A percentile compares a stretch with the other conserved stretches of the same genome.
Conservation (phyloP, 2,113 vertebrate genomes). For the Erinaceus europaeus region DNA sequence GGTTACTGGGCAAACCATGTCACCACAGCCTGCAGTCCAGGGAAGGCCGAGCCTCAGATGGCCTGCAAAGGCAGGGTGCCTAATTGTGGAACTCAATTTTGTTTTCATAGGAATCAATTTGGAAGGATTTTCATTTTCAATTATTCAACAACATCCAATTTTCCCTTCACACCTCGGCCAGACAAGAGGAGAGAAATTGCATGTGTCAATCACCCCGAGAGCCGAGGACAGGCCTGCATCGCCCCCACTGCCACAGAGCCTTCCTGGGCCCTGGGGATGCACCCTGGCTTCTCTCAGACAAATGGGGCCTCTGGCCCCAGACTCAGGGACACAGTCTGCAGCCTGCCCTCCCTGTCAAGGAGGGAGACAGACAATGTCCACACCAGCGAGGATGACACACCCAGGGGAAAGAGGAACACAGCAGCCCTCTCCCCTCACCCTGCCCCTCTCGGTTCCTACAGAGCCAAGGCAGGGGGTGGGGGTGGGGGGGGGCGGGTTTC, state of each 20-base stretch:
- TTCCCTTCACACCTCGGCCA: conserved; percentile 63
- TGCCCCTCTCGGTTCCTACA: not conserved
- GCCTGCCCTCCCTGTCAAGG: not conserved
- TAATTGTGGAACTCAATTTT: conserved; percentile 75
- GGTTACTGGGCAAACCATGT: too few relatives aligned
- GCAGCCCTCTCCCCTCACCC: not conserved
- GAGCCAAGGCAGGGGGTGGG: not conserved
- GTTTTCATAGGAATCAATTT: conserved; percentile 76
- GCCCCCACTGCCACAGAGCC: not conserved
- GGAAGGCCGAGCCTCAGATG: conserved; percentile 43
- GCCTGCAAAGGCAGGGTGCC: conserved; percentile 40
- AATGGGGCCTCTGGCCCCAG: conserved; percentile 34
- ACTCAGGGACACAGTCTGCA: not conserved
- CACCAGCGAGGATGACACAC: not conserved
- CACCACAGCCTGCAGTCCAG: too few relatives aligned
- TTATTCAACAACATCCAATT: conserved; percentile 77
- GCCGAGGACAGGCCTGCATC: not conserved
- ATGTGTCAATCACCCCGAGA: conserved; percentile 69
- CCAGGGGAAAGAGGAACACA: too few relatives aligned
- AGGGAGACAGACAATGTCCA: not conserved
- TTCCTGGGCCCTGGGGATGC: not conserved
- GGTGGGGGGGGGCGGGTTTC: too few relatives aligned
- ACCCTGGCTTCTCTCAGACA: conserved; percentile 27
- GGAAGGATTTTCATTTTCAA: conserved; percentile 77
- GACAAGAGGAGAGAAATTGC: conserved; percentile 67